Percentiles rank a stretch among this genome's conserved stretches.
phyloP scores from a whole-genome alignment of 2,888 invertebrate species.

The Drosophila barbarae region DNA sequence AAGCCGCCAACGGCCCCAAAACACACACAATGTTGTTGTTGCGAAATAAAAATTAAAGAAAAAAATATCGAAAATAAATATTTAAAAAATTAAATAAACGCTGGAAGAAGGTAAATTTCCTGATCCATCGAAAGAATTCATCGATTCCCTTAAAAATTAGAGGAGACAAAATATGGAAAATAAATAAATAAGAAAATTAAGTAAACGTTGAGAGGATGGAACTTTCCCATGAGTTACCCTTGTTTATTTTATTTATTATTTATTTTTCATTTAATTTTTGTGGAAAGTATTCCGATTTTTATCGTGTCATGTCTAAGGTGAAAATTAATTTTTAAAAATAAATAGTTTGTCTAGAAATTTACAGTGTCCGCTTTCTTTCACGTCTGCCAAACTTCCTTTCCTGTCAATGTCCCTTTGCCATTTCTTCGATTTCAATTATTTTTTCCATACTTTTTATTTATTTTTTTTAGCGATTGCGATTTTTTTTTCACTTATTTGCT shows the following conservation, averaged over 20 bases:
- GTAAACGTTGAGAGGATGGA: too few species aligned
- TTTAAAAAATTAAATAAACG: neutral
- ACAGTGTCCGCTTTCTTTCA: slow-evolving; percentile 22
- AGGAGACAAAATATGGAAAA: slow-evolving; percentile 4
- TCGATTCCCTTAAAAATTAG: neutral
- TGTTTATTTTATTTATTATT: too few species aligned
- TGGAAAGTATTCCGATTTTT: neutral
- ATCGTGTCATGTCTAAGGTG: neutral
- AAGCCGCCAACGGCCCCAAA: slow-evolving; percentile 57
- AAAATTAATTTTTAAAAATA: neutral
- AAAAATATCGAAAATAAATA: slow-evolving; percentile 16
- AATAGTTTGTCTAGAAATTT: neutral
- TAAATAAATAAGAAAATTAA: neutral
- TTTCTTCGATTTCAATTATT: slow-evolving; percentile 20
- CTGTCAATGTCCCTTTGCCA: slow-evolving; percentile 16
- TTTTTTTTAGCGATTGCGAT: slow-evolving; percentile 16
- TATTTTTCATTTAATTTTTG: neutral
- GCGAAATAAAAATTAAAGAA: slow-evolving; percentile 18
- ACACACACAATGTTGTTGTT: slow-evolving; percentile 21
- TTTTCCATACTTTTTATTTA: slow-evolving; percentile 20
- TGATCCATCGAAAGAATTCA: neutral
- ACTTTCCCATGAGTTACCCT: neutral
- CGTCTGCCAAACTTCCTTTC: slow-evolving; percentile 9
- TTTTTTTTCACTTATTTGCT: slow-evolving; percentile 17
- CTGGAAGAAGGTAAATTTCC: neutral